phyloP scores from a whole-genome alignment of 2,888 invertebrate genomes.

The Sussaba pulchella region DNA sequence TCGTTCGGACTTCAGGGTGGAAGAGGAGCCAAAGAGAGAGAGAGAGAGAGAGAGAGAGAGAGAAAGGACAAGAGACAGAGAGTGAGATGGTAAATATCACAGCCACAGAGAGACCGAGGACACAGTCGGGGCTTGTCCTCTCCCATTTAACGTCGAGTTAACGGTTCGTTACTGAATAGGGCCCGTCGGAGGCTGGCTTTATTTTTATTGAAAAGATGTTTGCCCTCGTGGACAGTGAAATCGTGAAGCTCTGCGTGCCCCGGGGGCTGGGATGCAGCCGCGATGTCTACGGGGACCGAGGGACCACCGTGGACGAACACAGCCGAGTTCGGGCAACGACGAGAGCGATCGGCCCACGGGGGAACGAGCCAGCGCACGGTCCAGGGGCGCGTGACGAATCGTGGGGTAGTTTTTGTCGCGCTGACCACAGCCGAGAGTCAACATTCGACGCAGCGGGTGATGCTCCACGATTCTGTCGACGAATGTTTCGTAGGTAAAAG shows the following conservation, averaged over 20 bases:
- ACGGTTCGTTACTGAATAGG: slow-evolving; percentile 81
- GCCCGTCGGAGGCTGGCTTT: slow-evolving; percentile 71
- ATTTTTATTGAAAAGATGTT: slow-evolving; percentile 80
- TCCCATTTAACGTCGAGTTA: slow-evolving; percentile 81
- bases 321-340: slow-evolving; percentile 37
- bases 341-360: slow-evolving; percentile 56
- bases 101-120: slow-evolving; percentile 58
- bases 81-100: slow-evolving; percentile 24
- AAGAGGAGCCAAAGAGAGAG: slow-evolving; percentile 12
- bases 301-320: slow-evolving; percentile 49
- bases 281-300: slow-evolving; percentile 52
- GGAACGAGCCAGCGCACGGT: slow-evolving; percentile 50
- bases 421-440: slow-evolving; percentile 80
- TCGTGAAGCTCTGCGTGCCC: slow-evolving; percentile 11
- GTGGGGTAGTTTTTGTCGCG: slow-evolving; percentile 80
- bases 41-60: slow-evolving; percentile 15
- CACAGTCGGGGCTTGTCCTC: slow-evolving; percentile 45
- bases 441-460: slow-evolving; percentile 79
- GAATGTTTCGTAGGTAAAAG: slow-evolving; percentile 61
- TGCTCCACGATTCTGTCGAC: neutral
- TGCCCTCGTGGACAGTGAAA: slow-evolving; percentile 72
- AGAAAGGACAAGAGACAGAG: slow-evolving; percentile 9
- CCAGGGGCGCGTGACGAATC: slow-evolving; percentile 78
- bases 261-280: slow-evolving; percentile 17
- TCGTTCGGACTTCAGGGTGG: slow-evolving; percentile 7